Conservation (phyloP, 2,113 vertebrate genomes). For the Passerina amoena region DNA sequence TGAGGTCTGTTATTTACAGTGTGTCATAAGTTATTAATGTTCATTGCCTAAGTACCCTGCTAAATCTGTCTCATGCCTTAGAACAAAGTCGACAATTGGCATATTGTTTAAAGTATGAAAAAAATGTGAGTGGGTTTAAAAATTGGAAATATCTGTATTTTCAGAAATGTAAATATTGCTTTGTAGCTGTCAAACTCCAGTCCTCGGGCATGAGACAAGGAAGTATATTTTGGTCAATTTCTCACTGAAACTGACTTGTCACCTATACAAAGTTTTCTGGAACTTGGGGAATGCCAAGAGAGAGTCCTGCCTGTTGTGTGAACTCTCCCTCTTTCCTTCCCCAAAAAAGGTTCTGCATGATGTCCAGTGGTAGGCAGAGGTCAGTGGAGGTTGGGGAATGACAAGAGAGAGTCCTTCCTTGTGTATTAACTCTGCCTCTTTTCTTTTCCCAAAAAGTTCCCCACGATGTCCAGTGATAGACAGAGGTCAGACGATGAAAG, state of each 20-base stretch:
- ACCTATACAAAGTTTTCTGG: not conserved
- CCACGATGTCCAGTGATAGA: conserved; percentile 90
- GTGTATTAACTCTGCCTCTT: conserved; percentile 21
- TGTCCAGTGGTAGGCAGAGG: conserved; percentile 87
- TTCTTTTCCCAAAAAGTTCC: conserved; percentile 34
- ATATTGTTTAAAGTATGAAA: conserved; percentile 73
- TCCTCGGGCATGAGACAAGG: not conserved
- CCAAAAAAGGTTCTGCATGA: conserved; percentile 59
- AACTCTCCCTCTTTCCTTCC: not conserved
- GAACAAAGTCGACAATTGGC: conserved; percentile 80
- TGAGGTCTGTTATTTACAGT: conserved; percentile 75
- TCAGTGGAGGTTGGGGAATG: conserved; percentile 57
- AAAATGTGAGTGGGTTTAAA: conserved; percentile 73
- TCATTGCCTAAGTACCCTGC: conserved; percentile 71
- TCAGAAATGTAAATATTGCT: conserved; percentile 30
- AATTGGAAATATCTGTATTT: conserved; percentile 59
- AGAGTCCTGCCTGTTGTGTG: not conserved
- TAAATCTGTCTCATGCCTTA: conserved; percentile 71
- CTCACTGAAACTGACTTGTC: not conserved
- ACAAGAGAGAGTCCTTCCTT: not conserved
- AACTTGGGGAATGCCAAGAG: not conserved
- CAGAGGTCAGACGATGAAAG: conserved; percentile 91
- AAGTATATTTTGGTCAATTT: not conserved
- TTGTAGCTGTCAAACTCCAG: conserved; percentile 43
- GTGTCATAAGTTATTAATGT: conserved; percentile 80